Percentiles rank a stretch among this genome's conserved stretches.
Evolutionary conservation across 2,888 invertebrate species (phyloP).

Genomic region (Tromatobia lineatoria): DNA sequence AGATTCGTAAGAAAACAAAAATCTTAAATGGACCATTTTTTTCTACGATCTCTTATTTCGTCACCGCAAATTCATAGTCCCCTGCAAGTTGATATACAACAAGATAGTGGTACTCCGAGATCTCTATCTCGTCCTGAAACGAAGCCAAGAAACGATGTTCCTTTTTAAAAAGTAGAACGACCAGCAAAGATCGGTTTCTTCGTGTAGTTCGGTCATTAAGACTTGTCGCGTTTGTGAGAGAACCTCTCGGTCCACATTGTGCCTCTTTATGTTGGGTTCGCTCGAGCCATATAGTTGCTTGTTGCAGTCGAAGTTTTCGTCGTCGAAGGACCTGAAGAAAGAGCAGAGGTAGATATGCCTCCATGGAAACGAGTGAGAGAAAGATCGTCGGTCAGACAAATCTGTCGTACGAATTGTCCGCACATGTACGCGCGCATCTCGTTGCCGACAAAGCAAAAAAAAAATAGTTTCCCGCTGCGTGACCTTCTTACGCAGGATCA

Average conservation of each 20-base stretch:
- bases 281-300: constrained; percentile 37
- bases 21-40: neutral
- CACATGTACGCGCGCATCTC: constrained; percentile 80
- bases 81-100: neutral
- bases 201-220: constrained; percentile 69
- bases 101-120: neutral
- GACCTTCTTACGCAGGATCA: constrained; percentile 61
- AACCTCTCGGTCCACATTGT: constrained; percentile 59
- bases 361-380: constrained; percentile 74
- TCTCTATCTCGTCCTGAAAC: constrained; percentile 6
- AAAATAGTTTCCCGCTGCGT: constrained; percentile 76
- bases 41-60: neutral
- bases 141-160: neutral
- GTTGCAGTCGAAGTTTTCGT: constrained; percentile 43
- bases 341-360: constrained; percentile 67
- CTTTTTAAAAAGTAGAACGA: constrained; percentile 18
- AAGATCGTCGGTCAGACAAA: constrained; percentile 79
- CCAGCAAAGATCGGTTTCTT: constrained; percentile 33
- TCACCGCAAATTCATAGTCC: constrained; percentile 9
- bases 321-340: constrained; percentile 31
- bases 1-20: neutral
- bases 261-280: constrained; percentile 48
- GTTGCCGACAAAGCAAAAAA: constrained; percentile 81
- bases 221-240: constrained; percentile 64
- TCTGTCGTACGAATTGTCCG: constrained; percentile 84